Evolutionary conservation across 2,113 vertebrate genomes (phyloP).

Genomic region (Tinamus guttatus): DNA sequence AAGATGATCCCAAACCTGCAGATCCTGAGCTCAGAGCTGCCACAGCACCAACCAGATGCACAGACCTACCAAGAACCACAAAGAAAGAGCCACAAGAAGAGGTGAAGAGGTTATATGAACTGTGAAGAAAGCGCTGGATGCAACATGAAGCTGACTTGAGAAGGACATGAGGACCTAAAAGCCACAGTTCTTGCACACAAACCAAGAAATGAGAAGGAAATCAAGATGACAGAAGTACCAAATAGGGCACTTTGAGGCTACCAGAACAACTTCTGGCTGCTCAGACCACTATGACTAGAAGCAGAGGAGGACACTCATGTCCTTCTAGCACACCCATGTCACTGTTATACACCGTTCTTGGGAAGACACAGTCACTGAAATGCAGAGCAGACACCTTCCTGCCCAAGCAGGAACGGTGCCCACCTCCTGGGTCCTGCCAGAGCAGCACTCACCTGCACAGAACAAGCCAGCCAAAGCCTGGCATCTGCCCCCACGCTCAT

Average conservation of each 20-base stretch:
- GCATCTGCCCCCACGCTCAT: not conserved
- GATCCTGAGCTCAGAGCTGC: not conserved
- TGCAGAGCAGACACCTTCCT: not conserved
- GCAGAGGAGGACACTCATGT: no score
- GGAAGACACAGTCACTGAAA: not conserved
- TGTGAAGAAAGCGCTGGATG: not conserved
- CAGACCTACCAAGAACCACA: not conserved
- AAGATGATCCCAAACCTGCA: not conserved
- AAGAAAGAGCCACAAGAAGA: not conserved
- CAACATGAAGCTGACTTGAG: not conserved
- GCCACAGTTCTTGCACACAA: not conserved
- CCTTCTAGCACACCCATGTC: not conserved
- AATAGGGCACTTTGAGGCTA: not conserved
- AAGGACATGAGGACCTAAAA: not conserved
- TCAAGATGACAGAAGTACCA: not conserved
- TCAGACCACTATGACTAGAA: not conserved
- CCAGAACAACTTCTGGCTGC: not conserved
- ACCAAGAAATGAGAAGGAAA: not conserved
- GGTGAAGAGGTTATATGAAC: accelerated
- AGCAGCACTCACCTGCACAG: not conserved
- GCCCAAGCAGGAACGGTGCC: not conserved
- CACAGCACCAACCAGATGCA: not conserved
- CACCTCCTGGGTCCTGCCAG: not conserved
- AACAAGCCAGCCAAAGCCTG: not conserved
- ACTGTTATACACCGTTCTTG: not conserved